These are phyloP conservation scores for Ecliptopera silaceata DNA, from an alignment of 2,888 invertebrate genomes.

Conservation along the genomic window DNA sequence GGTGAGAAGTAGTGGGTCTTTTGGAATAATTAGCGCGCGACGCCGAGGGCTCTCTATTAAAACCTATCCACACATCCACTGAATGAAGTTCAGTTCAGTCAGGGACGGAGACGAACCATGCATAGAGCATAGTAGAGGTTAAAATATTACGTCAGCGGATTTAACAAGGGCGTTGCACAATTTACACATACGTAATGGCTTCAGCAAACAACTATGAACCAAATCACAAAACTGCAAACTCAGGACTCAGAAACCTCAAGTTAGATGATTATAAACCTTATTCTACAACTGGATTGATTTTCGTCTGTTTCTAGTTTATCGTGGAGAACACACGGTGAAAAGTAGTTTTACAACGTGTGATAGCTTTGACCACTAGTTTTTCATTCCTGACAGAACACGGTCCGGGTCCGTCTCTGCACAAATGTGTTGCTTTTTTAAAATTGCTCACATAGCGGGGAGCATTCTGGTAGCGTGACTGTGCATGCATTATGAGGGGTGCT, in stretches of 20 bases:
- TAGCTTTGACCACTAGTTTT: neutral
- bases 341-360: neutral
- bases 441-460: slow-evolving; percentile 63
- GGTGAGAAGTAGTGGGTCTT: slow-evolving; percentile 47
- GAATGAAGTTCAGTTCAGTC: slow-evolving; percentile 1
- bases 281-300: no score
- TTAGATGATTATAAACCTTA: no score
- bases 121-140: neutral
- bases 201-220: no score
- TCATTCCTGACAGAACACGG: neutral
- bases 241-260: no score
- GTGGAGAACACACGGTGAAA: no score
- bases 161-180: neutral
- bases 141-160: neutral
- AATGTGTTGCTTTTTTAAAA: slow-evolving; percentile 35
- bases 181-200: no score
- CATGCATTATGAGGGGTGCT: slow-evolving; percentile 68
- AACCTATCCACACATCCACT: slow-evolving; percentile 5
- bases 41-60: slow-evolving; percentile 64
- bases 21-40: slow-evolving; percentile 65
- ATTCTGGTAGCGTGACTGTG: slow-evolving; percentile 56
- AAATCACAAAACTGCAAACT: no score
- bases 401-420: slow-evolving; percentile 2
- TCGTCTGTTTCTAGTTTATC: no score
- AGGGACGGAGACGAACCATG: neutral